Evolutionary conservation across 2,113 vertebrate species (phyloP), one percentile per base, ranked within the genome.

Genomic region (Tenrec ecaudatus): DNA sequence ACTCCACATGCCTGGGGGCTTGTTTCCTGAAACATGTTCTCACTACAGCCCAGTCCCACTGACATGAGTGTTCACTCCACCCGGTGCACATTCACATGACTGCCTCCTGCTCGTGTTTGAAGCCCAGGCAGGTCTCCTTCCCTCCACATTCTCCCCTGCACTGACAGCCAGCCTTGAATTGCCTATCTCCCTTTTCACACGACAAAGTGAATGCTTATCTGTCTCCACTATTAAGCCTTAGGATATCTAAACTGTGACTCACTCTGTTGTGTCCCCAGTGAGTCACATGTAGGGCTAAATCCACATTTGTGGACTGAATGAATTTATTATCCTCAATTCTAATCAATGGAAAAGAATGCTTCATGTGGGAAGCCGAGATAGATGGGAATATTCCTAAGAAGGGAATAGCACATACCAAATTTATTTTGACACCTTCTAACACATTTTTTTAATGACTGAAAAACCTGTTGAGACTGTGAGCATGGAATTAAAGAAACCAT

Each of bases 1-100:
- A 14, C 3, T 25, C 23, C n/a, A 0, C 38, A 27, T 12, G n/a
- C 16, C 17, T 14, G 0, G 0, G 0, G 20, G 43, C 22, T 5
- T 1, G 2, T 19, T 57, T 29, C 58, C 71, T 58, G 20, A 15
- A 6, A 0, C 23, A 27, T 10, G 15, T 27, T 31, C 57, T 33
- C 23, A 0, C 6, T 22, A 58, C 6, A 31, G 14, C 20, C 57
- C 20, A 0, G 9, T 38, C 16, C 66, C 20, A 66, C 23, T 0
- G 0, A 33, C 22, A 17, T 47, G 6, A 53, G 22, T 2, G 19
- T 43, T 29, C 8, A 3, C 4, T 40, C 64, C 27, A 3, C 4
- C 2, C 2, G 20, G 31, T 23, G 25, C 8, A 29, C 3, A 25
- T 8, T 29, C 82, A 15, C 19, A 1, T 16, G 33, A 79, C 29